These are phyloP conservation scores for Drosophila rufa DNA, from an alignment of 1,140 invertebrate species.

Conservation along the genomic window DNA sequence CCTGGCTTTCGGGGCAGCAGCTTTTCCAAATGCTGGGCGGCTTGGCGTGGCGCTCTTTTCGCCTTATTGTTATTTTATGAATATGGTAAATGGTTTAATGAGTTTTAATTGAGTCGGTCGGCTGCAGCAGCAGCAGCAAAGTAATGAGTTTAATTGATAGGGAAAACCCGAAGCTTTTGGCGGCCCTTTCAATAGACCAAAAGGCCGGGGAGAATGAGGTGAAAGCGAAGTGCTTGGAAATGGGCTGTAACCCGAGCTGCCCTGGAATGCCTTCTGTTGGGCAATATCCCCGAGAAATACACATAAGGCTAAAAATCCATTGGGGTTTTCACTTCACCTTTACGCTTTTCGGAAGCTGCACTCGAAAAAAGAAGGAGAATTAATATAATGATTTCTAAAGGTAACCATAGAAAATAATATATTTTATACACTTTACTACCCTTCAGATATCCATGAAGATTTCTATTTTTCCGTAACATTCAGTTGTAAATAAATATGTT, in stretches of 20 bases:
- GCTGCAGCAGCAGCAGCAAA: constrained; percentile 22
- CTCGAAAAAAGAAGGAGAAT: not conserved
- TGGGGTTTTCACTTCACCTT: constrained; percentile 33
- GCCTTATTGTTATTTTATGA: constrained; percentile 79
- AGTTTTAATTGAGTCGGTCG: constrained; percentile 78
- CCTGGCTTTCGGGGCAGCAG: constrained; percentile 18
- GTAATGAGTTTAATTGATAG: constrained; percentile 82
- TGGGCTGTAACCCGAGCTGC: constrained; percentile 45
- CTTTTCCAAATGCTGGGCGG: constrained; percentile 31
- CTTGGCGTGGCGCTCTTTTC: constrained; percentile 44
- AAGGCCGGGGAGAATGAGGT: constrained; percentile 52
- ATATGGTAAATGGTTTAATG: constrained; percentile 83
- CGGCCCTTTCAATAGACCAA: constrained; percentile 48
- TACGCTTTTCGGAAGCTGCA: constrained; percentile 19
- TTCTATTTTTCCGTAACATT: too few relatives aligned
- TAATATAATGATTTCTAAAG: too few relatives aligned
- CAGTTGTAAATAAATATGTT: too few relatives aligned
- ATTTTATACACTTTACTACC: too few relatives aligned
- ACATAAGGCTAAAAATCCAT: constrained; percentile 15
- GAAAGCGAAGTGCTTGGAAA: constrained; percentile 59
- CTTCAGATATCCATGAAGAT: too few relatives aligned
- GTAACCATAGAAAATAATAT: not conserved
- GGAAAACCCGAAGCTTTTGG: constrained; percentile 39
- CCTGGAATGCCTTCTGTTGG: constrained; percentile 58
- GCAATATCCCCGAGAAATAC: constrained; percentile 36